A percentile compares a stretch with the other conserved stretches of the same genome.
Conservation (phyloP, 2,888 invertebrate species). For the Melanophora roralis region DNA sequence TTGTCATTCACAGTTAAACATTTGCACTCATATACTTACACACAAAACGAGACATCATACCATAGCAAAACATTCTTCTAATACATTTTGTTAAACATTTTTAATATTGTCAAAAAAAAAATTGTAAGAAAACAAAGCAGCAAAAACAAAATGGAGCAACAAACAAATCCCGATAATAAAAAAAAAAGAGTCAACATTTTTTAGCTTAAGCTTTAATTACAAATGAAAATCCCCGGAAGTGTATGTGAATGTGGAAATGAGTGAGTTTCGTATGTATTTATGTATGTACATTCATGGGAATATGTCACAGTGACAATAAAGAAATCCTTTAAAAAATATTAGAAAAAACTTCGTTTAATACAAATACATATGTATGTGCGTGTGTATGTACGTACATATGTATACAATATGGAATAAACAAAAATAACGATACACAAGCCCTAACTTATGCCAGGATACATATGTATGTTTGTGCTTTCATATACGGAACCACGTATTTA, state of each 20-base stretch:
- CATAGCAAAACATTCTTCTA: conserved; percentile 28
- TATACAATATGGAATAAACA: conserved; percentile 39
- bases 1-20: conserved; percentile 51
- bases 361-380: neutral
- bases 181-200: neutral
- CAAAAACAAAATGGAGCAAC: neutral
- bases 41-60: neutral
- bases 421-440: conserved; percentile 32
- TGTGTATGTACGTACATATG: conserved; percentile 8
- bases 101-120: conserved; percentile 48
- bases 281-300: conserved; percentile 29
- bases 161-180: conserved; percentile 1
- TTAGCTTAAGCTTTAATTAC: conserved; percentile 71
- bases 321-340: conserved; percentile 45
- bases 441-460: neutral
- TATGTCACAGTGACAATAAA: conserved; percentile 56
- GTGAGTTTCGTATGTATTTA: too few species aligned
- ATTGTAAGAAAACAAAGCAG: conserved; percentile 1
- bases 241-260: conserved; percentile 30
- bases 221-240: conserved; percentile 71
- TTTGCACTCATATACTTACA: neutral
- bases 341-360: neutral
- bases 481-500: neutral
- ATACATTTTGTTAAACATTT: conserved; percentile 51
- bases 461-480: neutral